Conservation (phyloP, 2,888 invertebrate genomes). For the Drosophila ezoana region DNA sequence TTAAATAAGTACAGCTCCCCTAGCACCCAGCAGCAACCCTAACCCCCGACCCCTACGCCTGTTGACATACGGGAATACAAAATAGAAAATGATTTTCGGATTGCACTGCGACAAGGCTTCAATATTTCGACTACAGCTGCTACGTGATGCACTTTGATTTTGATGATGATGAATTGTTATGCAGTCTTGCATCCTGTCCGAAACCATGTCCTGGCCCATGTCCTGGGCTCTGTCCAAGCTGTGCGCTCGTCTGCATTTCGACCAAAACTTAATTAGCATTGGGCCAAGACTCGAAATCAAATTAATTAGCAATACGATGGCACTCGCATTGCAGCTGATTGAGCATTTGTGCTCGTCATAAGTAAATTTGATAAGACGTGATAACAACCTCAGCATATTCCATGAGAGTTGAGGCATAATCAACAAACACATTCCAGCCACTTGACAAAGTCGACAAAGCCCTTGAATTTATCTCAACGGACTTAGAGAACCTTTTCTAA, state of each 20-base stretch:
- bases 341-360: constrained; percentile 38
- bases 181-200: constrained; percentile 24
- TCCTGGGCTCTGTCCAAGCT: not conserved
- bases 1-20: constrained; percentile 54
- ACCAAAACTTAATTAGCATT: constrained; percentile 49
- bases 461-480: not conserved
- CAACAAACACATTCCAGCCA: not conserved
- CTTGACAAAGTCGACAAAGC: not conserved
- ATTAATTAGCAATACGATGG: constrained; percentile 50
- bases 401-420: not conserved
- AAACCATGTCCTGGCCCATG: not conserved
- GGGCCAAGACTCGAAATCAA: constrained; percentile 40
- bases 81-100: constrained; percentile 61
- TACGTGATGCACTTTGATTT: constrained; percentile 53
- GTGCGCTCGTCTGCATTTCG: constrained; percentile 29
- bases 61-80: constrained; percentile 61
- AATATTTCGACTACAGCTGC: constrained; percentile 34
- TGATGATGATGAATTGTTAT: constrained; percentile 51
- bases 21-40: no score
- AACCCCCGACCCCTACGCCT: not conserved
- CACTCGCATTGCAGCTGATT: constrained; percentile 44
- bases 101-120: constrained; percentile 50
- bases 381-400: constrained; percentile 1
- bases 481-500: no score
- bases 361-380: constrained; percentile 25